phyloP scores from a whole-genome alignment of 2,797 vertebrate species.

The Eleutherodactylus coqui region DNA sequence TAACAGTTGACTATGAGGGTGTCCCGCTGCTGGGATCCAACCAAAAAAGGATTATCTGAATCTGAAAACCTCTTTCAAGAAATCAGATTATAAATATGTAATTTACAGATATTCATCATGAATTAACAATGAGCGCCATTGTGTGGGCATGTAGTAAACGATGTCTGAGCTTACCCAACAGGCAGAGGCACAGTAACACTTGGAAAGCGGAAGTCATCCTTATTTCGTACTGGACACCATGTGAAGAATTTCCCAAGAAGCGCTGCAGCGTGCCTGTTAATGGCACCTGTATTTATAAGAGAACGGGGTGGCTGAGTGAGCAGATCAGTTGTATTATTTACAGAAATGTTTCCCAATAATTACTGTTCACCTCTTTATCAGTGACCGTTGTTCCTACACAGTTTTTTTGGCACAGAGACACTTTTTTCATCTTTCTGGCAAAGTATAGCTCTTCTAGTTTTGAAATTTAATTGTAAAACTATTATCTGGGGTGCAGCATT shows the following conservation, averaged over 20 bases:
- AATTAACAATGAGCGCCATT: neutral
- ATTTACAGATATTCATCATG: neutral
- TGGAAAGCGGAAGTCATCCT: constrained; percentile 69
- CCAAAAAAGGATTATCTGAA: neutral
- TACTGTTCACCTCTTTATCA: constrained; percentile 43
- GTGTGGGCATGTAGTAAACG: neutral
- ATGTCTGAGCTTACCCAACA: constrained; percentile 74
- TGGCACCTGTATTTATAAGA: constrained; percentile 69
- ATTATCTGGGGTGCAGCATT: neutral
- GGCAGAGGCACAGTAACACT: constrained; percentile 69
- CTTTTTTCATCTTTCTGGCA: neutral
- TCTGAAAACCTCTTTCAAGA: neutral
- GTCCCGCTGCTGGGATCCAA: neutral
- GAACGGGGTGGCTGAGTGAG: constrained; percentile 60
- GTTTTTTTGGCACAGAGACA: constrained; percentile 21
- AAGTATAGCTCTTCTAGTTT: neutral
- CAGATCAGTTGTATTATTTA: constrained; percentile 72
- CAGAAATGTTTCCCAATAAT: constrained; percentile 76
- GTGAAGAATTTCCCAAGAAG: constrained; percentile 64
- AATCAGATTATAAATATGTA: neutral
- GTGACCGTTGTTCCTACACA: constrained; percentile 65
- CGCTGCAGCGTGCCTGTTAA: constrained; percentile 55
- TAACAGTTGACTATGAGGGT: no score
- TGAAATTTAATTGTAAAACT: neutral
- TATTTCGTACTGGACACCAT: neutral